Base-by-base conservation (phyloP, 2,797 vertebrate species). In the Euphonia xanthogaster region DNA sequence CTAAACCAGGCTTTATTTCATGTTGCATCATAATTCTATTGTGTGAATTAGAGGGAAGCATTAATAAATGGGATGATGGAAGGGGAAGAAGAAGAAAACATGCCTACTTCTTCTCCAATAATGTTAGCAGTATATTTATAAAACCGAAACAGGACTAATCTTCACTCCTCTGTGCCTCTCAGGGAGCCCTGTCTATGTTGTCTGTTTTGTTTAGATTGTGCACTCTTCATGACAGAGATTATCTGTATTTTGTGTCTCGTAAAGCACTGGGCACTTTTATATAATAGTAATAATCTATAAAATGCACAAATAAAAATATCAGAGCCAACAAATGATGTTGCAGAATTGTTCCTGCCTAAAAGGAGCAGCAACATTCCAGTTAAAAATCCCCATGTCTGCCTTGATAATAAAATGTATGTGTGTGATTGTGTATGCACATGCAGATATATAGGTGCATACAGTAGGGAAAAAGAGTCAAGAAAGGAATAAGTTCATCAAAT, bases 1-100 rank as follows among this genome's bases (percentile, higher is more conserved):
- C 62, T 82, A 94, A 93, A 89, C 40, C 28, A 65, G 62, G 82
- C 70, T 94, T 90, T 91, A 90, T 94, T 92, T 92, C 91, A 84
- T 24, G 50, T 73, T 92, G 81, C 79, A 62, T 94, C 72, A 30
- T 86, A 91, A 90, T 47, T 82, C 78, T 74, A 14, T 77, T 48
- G 79, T 14, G 8, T 10, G 9, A 93, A 87, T 48, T 86, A 92
- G 62, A 96, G 53, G 35, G 40, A 83, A 74, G 33, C 37, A 62
- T 82, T 94, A 67, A 91, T 89, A 87, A 90, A 87, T 53, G 37
- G 58, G 78, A 92, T 72, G 50, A 66, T 67, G 28, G 65, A 78
- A 39, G 13, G 27, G 37, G 30, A 80, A 89, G 78, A 84, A 90
- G 50, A 87, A 79, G 61, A 83, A 93, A 91, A 90, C 42, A 19